A percentile compares a stretch with the other conserved stretches of the same genome.
Conservation (phyloP, 2,113 vertebrate genomes). For the Tetrax tetrax region DNA sequence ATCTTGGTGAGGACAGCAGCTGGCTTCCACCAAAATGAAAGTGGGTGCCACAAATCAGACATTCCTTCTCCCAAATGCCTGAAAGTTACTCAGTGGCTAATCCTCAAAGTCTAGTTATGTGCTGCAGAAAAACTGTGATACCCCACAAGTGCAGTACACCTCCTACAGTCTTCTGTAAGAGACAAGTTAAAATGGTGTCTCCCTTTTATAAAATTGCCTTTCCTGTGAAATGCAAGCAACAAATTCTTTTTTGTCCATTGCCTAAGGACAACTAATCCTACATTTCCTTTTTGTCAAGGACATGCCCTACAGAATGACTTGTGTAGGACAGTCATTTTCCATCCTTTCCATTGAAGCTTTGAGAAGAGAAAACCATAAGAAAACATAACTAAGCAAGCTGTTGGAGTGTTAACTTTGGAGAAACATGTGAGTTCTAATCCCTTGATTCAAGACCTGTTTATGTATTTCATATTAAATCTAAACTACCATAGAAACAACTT, state of each 20-base stretch:
- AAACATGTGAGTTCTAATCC: neutral
- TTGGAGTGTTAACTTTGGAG: neutral
- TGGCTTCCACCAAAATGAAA: neutral
- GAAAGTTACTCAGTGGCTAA: neutral
- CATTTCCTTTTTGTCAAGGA: neutral
- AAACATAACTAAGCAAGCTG: neutral
- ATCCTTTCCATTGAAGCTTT: neutral
- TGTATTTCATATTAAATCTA: neutral
- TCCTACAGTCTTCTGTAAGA: neutral
- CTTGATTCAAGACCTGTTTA: neutral
- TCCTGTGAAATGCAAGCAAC: neutral
- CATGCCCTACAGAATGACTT: neutral
- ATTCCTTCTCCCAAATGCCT: neutral
- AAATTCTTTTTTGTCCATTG: neutral
- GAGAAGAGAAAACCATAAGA: neutral
- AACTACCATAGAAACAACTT: constrained; percentile 44
- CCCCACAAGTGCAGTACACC: neutral
- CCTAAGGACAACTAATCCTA: neutral
- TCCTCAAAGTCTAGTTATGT: neutral
- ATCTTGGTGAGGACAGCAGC: neutral
- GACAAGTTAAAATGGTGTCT: neutral
- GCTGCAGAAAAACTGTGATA: neutral
- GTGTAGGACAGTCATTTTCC: neutral
- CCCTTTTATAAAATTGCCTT: neutral
- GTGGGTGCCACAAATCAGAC: neutral